phyloP scores from a whole-genome alignment of 2,113 vertebrate genomes.

The Neoarius graeffei region DNA sequence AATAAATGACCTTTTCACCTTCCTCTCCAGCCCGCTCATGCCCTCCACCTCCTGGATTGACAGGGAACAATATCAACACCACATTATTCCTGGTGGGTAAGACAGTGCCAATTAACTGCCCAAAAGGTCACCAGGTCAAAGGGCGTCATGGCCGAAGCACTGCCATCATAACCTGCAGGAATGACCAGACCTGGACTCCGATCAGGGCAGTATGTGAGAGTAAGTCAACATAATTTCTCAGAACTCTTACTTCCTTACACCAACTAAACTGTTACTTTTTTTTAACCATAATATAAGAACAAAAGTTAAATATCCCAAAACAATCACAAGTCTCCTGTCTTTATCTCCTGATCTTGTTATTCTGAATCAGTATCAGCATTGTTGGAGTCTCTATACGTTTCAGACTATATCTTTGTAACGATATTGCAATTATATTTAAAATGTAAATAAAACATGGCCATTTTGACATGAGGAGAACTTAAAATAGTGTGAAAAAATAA shows the following conservation, averaged over 20 bases:
- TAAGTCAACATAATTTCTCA: constrained; percentile 69
- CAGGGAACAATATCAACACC: constrained; percentile 67
- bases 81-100: constrained; percentile 85
- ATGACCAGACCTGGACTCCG: constrained; percentile 89
- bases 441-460: background rate
- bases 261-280: too few species aligned
- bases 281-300: background rate
- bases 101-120: constrained; percentile 81
- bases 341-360: background rate
- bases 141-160: constrained; percentile 80
- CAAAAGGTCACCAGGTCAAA: constrained; percentile 84
- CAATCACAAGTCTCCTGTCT: background rate
- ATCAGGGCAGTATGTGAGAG: constrained; percentile 84
- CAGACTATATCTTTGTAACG: background rate
- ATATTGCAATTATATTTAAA: background rate
- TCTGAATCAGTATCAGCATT: background rate
- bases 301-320: background rate
- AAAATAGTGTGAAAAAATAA: too few species aligned
- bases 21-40: constrained; percentile 83
- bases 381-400: too few species aligned
- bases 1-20: background rate
- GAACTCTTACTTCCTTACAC: background rate
- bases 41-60: constrained; percentile 84
- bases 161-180: constrained; percentile 81
- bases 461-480: background rate